A percentile compares a stretch with the other conserved stretches of the same genome.
Evolutionary conservation across 2,797 vertebrate genomes (phyloP).

Genomic region (Trichosurus vulpecula): DNA sequence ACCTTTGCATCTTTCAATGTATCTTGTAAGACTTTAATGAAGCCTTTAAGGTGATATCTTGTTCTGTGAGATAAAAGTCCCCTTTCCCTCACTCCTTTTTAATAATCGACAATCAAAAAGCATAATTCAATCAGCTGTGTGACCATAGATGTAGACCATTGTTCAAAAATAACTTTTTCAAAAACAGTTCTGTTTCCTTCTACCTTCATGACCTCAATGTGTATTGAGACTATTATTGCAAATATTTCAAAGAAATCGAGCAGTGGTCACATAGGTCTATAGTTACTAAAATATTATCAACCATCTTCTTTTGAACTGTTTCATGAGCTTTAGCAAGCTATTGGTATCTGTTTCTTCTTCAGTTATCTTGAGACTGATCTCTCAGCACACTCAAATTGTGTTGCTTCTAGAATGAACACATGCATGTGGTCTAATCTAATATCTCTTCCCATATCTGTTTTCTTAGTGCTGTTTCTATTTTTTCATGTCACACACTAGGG

Average conservation of each 20-base stretch:
- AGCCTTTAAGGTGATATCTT: neutral
- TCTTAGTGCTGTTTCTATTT: neutral
- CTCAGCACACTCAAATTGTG: neutral
- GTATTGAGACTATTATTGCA: neutral
- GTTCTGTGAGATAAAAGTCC: neutral
- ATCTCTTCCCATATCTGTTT: neutral
- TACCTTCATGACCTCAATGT: neutral
- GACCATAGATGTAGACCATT: neutral
- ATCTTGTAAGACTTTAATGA: neutral
- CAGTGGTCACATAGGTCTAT: neutral
- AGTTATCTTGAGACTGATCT: neutral
- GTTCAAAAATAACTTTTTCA: neutral
- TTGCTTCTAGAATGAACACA: neutral
- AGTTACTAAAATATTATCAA: neutral
- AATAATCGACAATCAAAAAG: neutral
- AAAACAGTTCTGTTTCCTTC: neutral
- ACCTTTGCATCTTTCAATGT: neutral
- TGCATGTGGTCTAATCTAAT: neutral
- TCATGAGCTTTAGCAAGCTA: neutral
- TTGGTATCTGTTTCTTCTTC: neutral
- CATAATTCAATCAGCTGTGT: neutral
- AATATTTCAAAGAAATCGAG: neutral
- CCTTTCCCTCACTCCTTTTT: neutral
- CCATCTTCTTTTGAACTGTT: neutral
- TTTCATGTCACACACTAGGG: neutral